Base-by-base conservation (phyloP, 1,140 invertebrate species). In the Gryllus bimaculatus region DNA sequence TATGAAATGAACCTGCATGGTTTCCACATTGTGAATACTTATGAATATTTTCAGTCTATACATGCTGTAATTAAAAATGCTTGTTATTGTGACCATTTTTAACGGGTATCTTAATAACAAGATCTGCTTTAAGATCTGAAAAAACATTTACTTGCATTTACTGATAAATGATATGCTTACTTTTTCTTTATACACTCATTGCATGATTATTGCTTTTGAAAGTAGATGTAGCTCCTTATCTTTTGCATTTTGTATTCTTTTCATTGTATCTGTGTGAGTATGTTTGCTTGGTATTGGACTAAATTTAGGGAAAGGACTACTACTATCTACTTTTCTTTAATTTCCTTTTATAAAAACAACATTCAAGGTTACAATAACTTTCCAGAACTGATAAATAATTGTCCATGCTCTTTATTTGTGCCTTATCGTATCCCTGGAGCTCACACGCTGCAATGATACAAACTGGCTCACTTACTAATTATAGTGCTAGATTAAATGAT, bases 361-460 rank as follows among this genome's bases (percentile, higher is more conserved):
- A 39, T 66, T 13, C 54, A 66, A 13, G 10, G 54, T 66, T 10
- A 18, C 18, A 66, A 66, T 66, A 66, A 13, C 18, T 66, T 18
- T 18, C 54, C 10, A 10, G 18, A 66, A 66, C 10, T 66, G 54
- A 66, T 13, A 18, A 66, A 66, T 13, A 18, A 66, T 66, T 66
- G 18, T 66, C 54, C 54, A 66, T 66, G 54, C 54, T 66, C 54
- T 66, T 66, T 66, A 66, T 66, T 66, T 66, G 54, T 66, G 54
- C 54, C 54, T 66, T 66, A 66, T 18, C 18, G 54, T 66, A 13
- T 66, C 54, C 54, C 54, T 66, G 54, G 10, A 66, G 54, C 18
- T 66, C 18, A 18, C 10, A 66, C 7, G 54, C 54, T 66, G 18
- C 54, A 66, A 66, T 18, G 54, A 66, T 66, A 66, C 10, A 66